Conservation (phyloP, 2,113 vertebrate genomes). For the Micronycteris hirsuta region DNA sequence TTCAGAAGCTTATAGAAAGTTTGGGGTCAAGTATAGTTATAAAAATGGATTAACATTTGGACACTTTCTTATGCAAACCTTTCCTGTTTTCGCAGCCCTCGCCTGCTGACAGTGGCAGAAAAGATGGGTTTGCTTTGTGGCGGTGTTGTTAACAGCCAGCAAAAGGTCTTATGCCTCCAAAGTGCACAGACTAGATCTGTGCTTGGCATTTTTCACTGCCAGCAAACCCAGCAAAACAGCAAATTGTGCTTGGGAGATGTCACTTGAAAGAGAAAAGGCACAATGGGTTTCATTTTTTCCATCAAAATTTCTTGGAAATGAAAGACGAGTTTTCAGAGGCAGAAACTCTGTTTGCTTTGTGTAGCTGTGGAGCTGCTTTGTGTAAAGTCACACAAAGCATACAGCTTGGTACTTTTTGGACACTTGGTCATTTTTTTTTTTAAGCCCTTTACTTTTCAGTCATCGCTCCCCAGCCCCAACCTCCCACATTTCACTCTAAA, state of each 20-base stretch:
- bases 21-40: constrained; percentile 37
- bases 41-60: constrained; percentile 60
- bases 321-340: constrained; percentile 34
- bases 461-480: neutral
- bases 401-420: neutral
- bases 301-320: constrained; percentile 58
- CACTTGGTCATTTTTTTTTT: constrained; percentile 14
- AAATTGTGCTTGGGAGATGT: constrained; percentile 51
- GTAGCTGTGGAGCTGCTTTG: neutral
- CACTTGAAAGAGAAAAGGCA: constrained; percentile 61
- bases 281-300: constrained; percentile 60
- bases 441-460: neutral
- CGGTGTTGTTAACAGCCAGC: constrained; percentile 41
- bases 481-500: neutral
- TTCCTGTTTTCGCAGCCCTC: constrained; percentile 13
- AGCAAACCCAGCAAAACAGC: constrained; percentile 51
- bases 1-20: constrained; percentile 41
- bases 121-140: constrained; percentile 47
- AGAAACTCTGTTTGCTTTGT: constrained; percentile 34
- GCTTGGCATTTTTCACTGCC: constrained; percentile 59
- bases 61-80: constrained; percentile 45
- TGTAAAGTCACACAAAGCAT: neutral
- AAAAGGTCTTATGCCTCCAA: constrained; percentile 53
- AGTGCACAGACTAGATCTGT: constrained; percentile 45
- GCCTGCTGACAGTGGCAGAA: constrained; percentile 52